Conservation (phyloP, 2,888 invertebrate species). For the Tuta absoluta region DNA sequence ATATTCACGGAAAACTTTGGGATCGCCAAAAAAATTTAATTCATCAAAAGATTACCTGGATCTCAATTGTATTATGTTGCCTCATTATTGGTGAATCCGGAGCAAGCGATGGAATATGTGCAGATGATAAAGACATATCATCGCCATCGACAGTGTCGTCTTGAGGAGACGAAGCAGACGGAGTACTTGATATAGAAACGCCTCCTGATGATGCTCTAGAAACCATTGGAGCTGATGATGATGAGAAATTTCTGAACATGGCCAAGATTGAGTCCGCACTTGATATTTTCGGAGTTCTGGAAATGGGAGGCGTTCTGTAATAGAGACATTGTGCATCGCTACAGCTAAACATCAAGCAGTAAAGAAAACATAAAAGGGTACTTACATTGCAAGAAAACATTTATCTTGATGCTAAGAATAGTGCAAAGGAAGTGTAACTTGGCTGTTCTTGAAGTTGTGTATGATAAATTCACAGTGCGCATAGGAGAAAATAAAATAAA, state of each 20-base stretch:
- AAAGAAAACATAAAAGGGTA: slow-evolving; percentile 32
- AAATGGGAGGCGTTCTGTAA: slow-evolving; percentile 37
- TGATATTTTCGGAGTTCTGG: slow-evolving; percentile 83
- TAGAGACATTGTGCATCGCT: slow-evolving; percentile 22
- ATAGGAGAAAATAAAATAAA: not conserved
- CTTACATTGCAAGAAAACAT: not conserved
- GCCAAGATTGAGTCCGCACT: slow-evolving; percentile 90
- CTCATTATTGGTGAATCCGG: slow-evolving; percentile 83
- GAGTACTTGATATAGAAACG: slow-evolving; percentile 85
- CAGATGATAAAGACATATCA: slow-evolving; percentile 87
- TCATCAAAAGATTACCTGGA: slow-evolving; percentile 57
- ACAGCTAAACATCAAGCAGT: slow-evolving; percentile 41
- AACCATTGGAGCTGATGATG: slow-evolving; percentile 81
- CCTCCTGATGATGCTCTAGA: slow-evolving; percentile 83
- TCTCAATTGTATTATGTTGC: slow-evolving; percentile 73
- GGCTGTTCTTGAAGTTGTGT: not conserved
- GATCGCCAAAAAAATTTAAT: not conserved
- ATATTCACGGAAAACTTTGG: no score
- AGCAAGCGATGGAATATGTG: slow-evolving; percentile 78
- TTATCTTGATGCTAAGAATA: not conserved
- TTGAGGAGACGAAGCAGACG: slow-evolving; percentile 88
- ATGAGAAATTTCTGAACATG: slow-evolving; percentile 88
- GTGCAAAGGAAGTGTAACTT: not conserved
- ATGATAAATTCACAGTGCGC: not conserved
- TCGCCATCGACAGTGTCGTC: slow-evolving; percentile 86